Evolutionary conservation across 2,797 vertebrate species (phyloP), one percentile per base, ranked within the genome.

Genomic region (Sitta carolinensis): DNA sequence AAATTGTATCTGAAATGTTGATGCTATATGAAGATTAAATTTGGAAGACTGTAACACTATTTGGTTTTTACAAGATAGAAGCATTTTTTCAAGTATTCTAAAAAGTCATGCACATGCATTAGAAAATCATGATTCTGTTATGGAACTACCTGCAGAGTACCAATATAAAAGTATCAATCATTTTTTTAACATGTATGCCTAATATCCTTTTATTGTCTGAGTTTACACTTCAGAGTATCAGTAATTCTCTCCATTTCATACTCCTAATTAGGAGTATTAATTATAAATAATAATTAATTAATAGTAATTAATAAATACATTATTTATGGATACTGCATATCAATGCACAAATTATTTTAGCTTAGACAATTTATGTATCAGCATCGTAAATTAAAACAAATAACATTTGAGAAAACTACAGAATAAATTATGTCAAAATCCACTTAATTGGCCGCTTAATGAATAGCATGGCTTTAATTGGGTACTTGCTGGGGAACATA

Each of bases 391-490:
- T 87, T 66, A 64, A 76, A 79, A 73, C 32, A 79, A 90, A 5
- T 42, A 67, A 74, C 26, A 68, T 52, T 29, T 78, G 32, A 84
- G 38, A 75, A 64, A 67, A 64, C 38, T 82, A 64, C 34, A 68
- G 58, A 74, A 82, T 61, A 42, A 94, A 84, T 73, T 67, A 87
- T 58, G 51, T 77, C 17, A 84, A 87, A 77, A 90, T 64, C 47
- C 40, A 81, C 57, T 93, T 87, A 93, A 83, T 7, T 77, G 73
- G 38, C 62, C 81, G n/a, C 76, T 74, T 85, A 84, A 94, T 38
- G 10, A 93, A 74, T 47, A 85, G 38, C 17, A 16, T 57, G 27
- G 47, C 43, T 87, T 87, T 84, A 80, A 92, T 18, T 77, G 29
- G 32, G 34, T 77, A 70, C 32, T 83, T 83, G 38, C 36, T 43